Conservation (phyloP, 2,113 vertebrate species). For the Psammodynastes pulverulentus region DNA sequence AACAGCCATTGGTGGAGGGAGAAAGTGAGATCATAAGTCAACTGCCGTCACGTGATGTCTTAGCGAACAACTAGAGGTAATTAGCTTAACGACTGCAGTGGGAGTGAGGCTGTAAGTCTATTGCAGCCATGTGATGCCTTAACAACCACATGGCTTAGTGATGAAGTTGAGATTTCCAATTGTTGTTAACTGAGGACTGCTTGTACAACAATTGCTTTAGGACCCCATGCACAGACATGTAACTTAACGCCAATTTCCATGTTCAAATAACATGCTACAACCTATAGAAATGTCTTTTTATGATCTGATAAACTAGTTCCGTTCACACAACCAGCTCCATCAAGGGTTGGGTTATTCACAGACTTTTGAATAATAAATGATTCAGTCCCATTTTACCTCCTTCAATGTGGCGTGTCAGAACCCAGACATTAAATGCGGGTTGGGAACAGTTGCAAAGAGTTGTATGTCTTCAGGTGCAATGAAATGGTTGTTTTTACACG, state of each 20-base stretch:
- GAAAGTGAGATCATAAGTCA: not conserved
- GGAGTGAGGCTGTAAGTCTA: not conserved
- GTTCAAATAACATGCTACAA: not conserved
- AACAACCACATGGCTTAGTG: not conserved
- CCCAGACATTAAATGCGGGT: not conserved
- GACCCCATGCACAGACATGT: not conserved
- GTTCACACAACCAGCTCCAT: not conserved
- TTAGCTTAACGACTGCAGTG: not conserved
- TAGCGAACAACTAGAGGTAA: not conserved
- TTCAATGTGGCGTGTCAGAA: not conserved
- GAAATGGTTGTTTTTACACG: not conserved
- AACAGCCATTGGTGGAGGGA: not conserved
- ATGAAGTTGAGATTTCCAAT: not conserved
- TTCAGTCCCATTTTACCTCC: not conserved
- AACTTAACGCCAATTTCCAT: not conserved
- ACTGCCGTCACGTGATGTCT: not conserved
- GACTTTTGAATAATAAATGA: not conserved
- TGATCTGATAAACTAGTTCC: not conserved
- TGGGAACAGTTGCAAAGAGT: not conserved
- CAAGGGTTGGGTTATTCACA: not conserved
- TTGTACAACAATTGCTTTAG: not conserved
- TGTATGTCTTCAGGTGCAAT: not conserved
- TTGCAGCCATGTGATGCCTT: not conserved
- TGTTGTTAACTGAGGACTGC: not conserved
- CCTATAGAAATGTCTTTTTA: not conserved